A percentile compares a stretch with the other conserved stretches of the same genome.
phyloP scores from a whole-genome alignment of 2,888 invertebrate species.

The Cinara cedri region DNA sequence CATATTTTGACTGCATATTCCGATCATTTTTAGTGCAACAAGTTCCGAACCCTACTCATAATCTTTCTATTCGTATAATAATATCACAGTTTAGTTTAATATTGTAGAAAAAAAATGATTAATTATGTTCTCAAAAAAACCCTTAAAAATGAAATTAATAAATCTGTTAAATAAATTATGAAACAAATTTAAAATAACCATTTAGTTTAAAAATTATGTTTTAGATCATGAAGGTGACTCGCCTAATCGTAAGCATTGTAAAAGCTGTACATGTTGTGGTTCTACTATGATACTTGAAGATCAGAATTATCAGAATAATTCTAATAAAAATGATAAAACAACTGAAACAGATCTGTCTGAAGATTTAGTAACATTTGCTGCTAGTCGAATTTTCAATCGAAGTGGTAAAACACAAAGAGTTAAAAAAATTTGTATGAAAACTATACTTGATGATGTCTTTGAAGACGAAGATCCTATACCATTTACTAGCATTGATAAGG shows the following conservation, averaged over 20 bases:
- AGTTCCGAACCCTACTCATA: too few species aligned
- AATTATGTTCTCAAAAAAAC: too few species aligned
- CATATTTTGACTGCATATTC: too few species aligned
- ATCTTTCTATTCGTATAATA: too few species aligned
- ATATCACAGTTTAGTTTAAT: too few species aligned
- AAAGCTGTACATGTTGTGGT: slow-evolving; percentile 49
- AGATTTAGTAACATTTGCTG: slow-evolving; percentile 47
- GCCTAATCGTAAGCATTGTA: slow-evolving; percentile 42
- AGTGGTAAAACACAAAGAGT: slow-evolving; percentile 45
- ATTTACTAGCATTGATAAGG: slow-evolving; percentile 40
- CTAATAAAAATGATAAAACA: slow-evolving; percentile 48
- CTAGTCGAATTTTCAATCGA: slow-evolving; percentile 46
- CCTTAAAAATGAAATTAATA: background rate
- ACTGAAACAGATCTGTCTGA: slow-evolving; percentile 43
- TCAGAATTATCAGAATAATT: background rate
- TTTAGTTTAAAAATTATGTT: too few species aligned
- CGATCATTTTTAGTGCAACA: too few species aligned
- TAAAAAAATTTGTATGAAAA: slow-evolving; percentile 36
- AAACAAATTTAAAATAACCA: too few species aligned
- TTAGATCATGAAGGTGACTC: slow-evolving; percentile 21
- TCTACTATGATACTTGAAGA: slow-evolving; percentile 28
- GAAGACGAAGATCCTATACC: slow-evolving; percentile 27
- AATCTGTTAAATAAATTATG: background rate
- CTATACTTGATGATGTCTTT: slow-evolving; percentile 47
- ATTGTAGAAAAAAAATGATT: too few species aligned